Evolutionary conservation across 2,797 vertebrate species (phyloP), one percentile per base, ranked within the genome.

Genomic region (Amazona finschi): DNA sequence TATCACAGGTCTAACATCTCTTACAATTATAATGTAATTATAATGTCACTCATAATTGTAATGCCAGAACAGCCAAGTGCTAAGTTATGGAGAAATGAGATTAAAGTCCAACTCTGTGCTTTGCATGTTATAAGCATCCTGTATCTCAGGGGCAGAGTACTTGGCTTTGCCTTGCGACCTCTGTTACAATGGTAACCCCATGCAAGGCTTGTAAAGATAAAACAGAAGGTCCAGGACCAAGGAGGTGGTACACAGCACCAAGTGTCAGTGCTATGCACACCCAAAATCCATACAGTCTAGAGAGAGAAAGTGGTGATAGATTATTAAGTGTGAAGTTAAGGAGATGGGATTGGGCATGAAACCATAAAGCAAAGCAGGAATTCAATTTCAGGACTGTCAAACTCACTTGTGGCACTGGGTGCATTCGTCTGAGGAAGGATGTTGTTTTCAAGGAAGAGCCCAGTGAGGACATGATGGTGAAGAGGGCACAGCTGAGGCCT

Each of bases 351-450:
- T 70, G 76, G 70, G 76, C 70, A 86, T 6, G 33, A 78, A 91
- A 89, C 87, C 70, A 76, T 76, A 92, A 86, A 97, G 79, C 66
- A 92, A 91, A 91, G 76, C 79, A 91, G 66, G 65, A 95, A 86
- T 94, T 94, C 91, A 94, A 72, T 94, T 94, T 92, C 73, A 86
- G 79, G 70, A 89, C 62, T 94, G 89, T 94, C 91, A 95, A 78
- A 86, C 58, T 77, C 69, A 72, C 65, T 94, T 75, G 84, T 84
- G 85, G 70, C 46, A 77, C 52, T 44, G 79, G 16, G 33, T 7
- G n/a, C 4, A 0, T 30, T 82, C 89, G 89, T 75, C 75, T 69
- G n/a, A 87, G 58, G 64, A 91, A 81, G 53, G 72, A 69, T 50
- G 38, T 17, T 66, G 36, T 50, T 66, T 50, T n/a, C 85, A 95